Conservation (phyloP, 2,888 invertebrate species). For the Acronicta leporina region DNA sequence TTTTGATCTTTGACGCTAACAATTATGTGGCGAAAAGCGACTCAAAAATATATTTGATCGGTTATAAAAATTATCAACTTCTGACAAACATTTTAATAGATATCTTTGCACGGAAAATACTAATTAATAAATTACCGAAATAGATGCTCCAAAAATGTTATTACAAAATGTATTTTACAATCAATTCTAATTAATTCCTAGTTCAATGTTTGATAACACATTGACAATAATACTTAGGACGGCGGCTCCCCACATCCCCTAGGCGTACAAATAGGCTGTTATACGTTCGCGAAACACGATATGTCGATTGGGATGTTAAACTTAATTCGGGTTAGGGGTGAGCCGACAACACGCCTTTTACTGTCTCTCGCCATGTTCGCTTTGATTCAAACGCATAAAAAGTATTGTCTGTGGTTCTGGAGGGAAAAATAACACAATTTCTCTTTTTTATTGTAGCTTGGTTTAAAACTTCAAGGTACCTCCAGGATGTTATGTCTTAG, state of each 20-base stretch:
- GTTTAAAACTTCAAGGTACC: no score
- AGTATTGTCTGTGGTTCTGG: conserved; percentile 35
- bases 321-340: conserved; percentile 85
- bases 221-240: conserved; percentile 72
- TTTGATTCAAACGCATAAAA: conserved; percentile 71
- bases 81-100: no score
- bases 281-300: conserved; percentile 78
- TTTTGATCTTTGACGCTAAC: no score
- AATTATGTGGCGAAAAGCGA: no score
- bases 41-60: no score
- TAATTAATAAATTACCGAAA: no score
- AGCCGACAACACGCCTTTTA: conserved; percentile 77
- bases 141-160: background rate
- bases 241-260: conserved; percentile 62
- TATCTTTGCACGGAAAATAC: no score
- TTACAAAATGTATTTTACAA: conserved; percentile 9
- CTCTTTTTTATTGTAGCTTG: background rate
- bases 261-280: conserved; percentile 78
- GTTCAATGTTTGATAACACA: conserved; percentile 45
- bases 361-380: conserved; percentile 77
- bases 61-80: no score
- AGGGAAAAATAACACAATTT: conserved; percentile 17
- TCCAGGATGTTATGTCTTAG: no score
- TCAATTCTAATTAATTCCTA: conserved; percentile 12
- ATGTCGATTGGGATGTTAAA: conserved; percentile 88